Evolutionary conservation across 2,113 vertebrate species (phyloP).

Genomic region (Salvelinus fontinalis): DNA sequence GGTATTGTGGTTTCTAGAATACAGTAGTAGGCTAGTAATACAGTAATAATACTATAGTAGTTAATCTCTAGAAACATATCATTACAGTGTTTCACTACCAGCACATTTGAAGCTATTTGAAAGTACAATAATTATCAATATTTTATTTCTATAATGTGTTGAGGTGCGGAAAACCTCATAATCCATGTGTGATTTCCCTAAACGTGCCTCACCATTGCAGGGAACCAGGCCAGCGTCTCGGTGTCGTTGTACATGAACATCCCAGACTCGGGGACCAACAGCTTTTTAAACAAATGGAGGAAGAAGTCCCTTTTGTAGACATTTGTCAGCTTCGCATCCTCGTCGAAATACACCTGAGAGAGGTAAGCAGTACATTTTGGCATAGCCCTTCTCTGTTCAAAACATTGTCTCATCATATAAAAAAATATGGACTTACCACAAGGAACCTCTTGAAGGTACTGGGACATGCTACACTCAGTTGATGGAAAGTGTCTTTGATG

Average conservation of each 20-base stretch:
- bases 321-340: constrained; percentile 17
- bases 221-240: constrained; percentile 72
- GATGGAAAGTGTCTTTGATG: constrained; percentile 45
- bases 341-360: constrained; percentile 65
- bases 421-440: constrained; percentile 22
- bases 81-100: too few species aligned
- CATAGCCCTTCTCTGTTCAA: neutral
- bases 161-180: neutral
- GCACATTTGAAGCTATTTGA: too few species aligned
- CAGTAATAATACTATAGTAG: too few species aligned
- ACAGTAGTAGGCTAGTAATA: too few species aligned
- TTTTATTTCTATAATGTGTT: too few species aligned
- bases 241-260: constrained; percentile 69
- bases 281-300: constrained; percentile 64
- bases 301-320: constrained; percentile 68
- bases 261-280: constrained; percentile 57
- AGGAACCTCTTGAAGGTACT: constrained; percentile 37
- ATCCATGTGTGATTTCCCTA: neutral
- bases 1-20: too few species aligned
- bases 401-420: neutral
- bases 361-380: neutral
- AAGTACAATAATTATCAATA: too few species aligned
- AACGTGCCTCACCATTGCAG: constrained; percentile 61
- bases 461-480: constrained; percentile 6
- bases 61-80: too few species aligned